These are phyloP conservation scores for Motacilla tschutschensis DNA, from an alignment of 2,113 vertebrate species.

Conservation along the genomic window DNA sequence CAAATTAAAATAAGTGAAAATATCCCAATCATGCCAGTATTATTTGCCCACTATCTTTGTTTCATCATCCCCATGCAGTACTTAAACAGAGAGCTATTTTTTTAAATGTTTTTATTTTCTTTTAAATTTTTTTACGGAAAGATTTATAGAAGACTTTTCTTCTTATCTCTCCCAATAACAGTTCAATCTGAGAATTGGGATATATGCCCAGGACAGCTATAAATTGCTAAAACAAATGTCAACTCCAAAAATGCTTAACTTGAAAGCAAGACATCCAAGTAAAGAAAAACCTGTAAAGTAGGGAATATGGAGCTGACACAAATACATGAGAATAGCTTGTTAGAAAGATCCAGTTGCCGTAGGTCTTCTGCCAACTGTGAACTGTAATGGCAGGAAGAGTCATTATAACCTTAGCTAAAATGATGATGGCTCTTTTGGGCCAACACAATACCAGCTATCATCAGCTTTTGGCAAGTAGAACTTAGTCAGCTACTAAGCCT, in stretches of 20 bases:
- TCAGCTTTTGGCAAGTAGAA: constrained; percentile 18
- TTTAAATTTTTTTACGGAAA: background rate
- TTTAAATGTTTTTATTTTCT: background rate
- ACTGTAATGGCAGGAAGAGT: constrained; percentile 28
- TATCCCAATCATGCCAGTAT: background rate
- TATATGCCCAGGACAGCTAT: background rate
- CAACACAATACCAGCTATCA: background rate
- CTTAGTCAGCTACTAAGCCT: background rate
- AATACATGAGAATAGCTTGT: background rate
- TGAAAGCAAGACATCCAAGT: background rate
- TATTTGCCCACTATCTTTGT: background rate
- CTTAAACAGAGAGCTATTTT: background rate
- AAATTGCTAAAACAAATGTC: constrained; percentile 17
- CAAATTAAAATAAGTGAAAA: background rate
- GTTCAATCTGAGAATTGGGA: background rate
- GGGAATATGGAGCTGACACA: background rate
- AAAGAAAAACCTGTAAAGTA: constrained; percentile 5
- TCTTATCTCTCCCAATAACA: background rate
- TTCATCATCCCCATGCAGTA: background rate
- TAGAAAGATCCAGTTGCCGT: constrained; percentile 4
- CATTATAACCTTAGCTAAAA: constrained; percentile 53
- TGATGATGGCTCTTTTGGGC: background rate
- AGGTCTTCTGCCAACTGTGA: constrained; percentile 28
- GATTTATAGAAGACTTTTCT: background rate
- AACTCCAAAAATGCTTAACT: background rate